These are phyloP conservation scores for Maniola jurtina DNA, from an alignment of 1,140 invertebrate genomes.

Conservation along the genomic window DNA sequence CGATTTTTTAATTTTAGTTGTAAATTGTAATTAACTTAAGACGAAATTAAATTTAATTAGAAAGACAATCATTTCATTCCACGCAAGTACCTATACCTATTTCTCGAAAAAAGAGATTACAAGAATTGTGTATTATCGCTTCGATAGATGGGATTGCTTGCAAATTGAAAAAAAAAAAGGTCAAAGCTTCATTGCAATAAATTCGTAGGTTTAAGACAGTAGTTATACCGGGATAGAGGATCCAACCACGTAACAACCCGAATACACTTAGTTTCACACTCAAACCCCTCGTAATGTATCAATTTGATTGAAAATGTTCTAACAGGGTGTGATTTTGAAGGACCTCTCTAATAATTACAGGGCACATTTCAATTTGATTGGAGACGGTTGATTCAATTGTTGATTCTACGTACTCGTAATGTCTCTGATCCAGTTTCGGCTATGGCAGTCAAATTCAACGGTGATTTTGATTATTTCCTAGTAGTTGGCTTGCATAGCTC, in stretches of 20 bases:
- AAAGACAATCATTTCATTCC: no score
- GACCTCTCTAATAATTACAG: not conserved
- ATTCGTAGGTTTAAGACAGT: not conserved
- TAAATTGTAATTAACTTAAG: no score
- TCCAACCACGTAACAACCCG: constrained; percentile 3
- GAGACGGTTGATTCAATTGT: not conserved
- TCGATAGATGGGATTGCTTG: not conserved
- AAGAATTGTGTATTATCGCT: not conserved
- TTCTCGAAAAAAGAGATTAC: not conserved
- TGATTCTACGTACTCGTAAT: not conserved
- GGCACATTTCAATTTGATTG: not conserved
- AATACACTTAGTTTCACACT: not conserved
- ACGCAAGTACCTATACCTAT: no score
- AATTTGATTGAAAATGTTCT: constrained; percentile 8
- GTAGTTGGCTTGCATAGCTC: no score
- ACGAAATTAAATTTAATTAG: no score
- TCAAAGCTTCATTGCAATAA: not conserved
- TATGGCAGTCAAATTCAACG: no score
- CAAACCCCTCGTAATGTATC: constrained; percentile 1
- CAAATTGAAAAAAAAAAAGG: constrained; percentile 1
- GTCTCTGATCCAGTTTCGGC: no score
- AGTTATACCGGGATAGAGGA: not conserved
- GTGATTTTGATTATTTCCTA: no score
- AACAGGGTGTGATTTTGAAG: not conserved
- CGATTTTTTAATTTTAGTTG: no score